A percentile compares a stretch with the other conserved stretches of the same genome.
phyloP scores from a whole-genome alignment of 2,888 invertebrate genomes.

The Mimumesa dahlbomi region DNA sequence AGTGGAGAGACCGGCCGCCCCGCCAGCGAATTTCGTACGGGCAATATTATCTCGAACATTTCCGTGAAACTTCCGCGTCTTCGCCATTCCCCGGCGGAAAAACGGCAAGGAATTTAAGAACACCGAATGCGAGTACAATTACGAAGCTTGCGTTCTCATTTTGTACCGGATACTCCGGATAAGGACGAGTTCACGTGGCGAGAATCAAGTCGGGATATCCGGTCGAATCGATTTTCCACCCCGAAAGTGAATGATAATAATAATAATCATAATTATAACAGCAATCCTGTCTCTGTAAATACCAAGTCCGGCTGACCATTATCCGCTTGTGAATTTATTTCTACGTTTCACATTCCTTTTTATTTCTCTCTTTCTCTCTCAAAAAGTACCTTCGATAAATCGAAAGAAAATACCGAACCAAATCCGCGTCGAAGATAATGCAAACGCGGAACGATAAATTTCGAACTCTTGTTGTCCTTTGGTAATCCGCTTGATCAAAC shows the following conservation, averaged over 20 bases:
- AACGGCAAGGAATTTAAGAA: slow-evolving; percentile 18
- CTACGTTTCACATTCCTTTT: no score
- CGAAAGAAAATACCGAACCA: not conserved
- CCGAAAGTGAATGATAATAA: no score
- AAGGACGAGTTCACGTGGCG: slow-evolving; percentile 19
- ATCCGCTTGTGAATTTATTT: no score
- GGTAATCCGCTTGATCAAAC: not conserved
- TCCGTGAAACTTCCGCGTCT: slow-evolving; percentile 7
- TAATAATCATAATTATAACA: no score
- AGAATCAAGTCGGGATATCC: not conserved
- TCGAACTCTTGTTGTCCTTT: not conserved
- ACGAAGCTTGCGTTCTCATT: not conserved
- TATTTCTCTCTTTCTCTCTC: not conserved
- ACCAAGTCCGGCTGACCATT: no score
- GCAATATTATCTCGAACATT: slow-evolving; percentile 28
- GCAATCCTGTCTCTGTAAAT: no score
- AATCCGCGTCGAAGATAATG: not conserved
- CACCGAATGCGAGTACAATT: slow-evolving; percentile 15
- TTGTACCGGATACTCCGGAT: slow-evolving; percentile 17
- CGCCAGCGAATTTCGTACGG: slow-evolving; percentile 13
- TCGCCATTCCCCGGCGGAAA: slow-evolving; percentile 10
- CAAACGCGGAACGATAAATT: not conserved
- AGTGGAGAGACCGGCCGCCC: not conserved
- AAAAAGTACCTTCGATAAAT: no score
- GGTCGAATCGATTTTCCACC: no score